A percentile compares a stretch with the other conserved stretches of the same genome.
Conservation (phyloP, 2,797 vertebrate species). For the Clarias pachynema region DNA sequence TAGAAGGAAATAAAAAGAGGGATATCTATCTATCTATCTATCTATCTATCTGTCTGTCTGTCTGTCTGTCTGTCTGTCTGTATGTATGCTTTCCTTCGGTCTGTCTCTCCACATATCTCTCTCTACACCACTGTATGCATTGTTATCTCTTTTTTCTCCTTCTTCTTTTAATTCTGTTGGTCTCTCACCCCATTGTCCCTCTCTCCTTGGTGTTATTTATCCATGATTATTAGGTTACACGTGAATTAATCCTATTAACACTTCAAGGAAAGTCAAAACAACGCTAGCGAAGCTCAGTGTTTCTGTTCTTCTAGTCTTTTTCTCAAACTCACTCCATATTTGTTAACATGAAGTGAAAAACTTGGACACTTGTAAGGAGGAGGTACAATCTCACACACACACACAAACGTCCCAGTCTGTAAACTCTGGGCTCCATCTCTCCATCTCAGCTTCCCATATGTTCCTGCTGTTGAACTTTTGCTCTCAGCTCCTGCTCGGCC, state of each 20-base stretch:
- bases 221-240: neutral
- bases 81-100: too few species aligned
- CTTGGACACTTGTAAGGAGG: neutral
- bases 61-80: neutral
- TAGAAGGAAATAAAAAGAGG: neutral
- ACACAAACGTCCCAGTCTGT: slow-evolving; percentile 5
- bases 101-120: neutral
- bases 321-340: neutral
- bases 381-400: neutral
- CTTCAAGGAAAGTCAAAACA: neutral
- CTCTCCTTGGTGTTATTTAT: neutral
- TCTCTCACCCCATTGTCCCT: neutral
- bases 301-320: too few species aligned
- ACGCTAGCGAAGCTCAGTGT: neutral
- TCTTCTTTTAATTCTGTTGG: too few species aligned
- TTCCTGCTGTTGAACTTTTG: slow-evolving; percentile 20
- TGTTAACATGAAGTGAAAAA: neutral
- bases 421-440: slow-evolving; percentile 43
- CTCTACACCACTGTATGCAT: neutral
- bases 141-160: too few species aligned
- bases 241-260: neutral
- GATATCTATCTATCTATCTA: neutral
- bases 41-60: neutral
- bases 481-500: neutral
- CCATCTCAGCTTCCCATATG: slow-evolving; percentile 67